Conservation (phyloP, 2,797 vertebrate genomes). For the Myripristis jacobus region DNA sequence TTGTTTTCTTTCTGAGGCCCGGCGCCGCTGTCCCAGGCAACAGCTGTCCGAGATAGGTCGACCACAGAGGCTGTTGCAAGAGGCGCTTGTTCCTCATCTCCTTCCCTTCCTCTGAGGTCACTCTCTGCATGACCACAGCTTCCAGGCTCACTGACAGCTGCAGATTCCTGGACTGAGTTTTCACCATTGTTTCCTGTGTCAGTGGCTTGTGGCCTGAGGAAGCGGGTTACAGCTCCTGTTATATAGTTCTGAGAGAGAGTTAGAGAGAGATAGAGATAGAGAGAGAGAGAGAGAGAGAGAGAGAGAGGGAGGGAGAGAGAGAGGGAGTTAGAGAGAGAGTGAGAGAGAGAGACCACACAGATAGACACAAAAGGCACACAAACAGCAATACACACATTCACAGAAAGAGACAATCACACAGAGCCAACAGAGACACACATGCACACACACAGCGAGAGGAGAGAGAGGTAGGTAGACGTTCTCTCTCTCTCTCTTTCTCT, state of each 20-base stretch:
- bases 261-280: background rate
- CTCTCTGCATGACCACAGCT: background rate
- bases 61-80: background rate
- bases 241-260: slow-evolving; percentile 73
- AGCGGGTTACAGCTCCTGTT: slow-evolving; percentile 75
- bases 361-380: too few relatives aligned
- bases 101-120: background rate
- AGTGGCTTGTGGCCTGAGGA: slow-evolving; percentile 66
- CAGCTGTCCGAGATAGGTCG: slow-evolving; percentile 8
- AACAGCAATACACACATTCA: too few relatives aligned
- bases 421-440: too few relatives aligned
- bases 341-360: too few relatives aligned
- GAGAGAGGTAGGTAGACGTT: too few relatives aligned
- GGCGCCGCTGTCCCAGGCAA: slow-evolving; percentile 42
- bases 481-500: too few relatives aligned
- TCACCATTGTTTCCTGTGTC: slow-evolving; percentile 16
- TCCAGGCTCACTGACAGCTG: slow-evolving; percentile 12
- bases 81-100: slow-evolving; percentile 18
- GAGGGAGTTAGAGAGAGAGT: too few relatives aligned
- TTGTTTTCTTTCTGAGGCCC: slow-evolving; percentile 10
- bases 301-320: background rate
- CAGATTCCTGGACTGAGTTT: slow-evolving; percentile 25
- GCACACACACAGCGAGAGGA: too few relatives aligned
- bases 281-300: slow-evolving; percentile 12
- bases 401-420: too few relatives aligned